Percentiles rank a stretch among this genome's conserved stretches.
Conservation (phyloP, 2,113 vertebrate species). For the Siniperca chuatsi region DNA sequence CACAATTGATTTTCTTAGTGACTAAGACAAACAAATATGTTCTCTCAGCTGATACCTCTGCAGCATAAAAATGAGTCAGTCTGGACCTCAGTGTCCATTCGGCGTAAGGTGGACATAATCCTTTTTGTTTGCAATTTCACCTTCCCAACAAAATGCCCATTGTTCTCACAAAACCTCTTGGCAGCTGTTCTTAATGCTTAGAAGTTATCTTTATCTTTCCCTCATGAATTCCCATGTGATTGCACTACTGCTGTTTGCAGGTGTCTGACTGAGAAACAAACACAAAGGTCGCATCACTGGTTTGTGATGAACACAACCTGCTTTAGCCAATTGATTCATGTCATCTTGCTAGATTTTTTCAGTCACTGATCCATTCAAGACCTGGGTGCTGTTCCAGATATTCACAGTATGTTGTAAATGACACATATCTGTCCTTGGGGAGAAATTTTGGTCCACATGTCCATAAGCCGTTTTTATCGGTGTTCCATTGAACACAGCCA, state of each 20-base stretch:
- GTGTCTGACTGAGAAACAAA: slow-evolving; percentile 45
- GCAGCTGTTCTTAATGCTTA: slow-evolving; percentile 32
- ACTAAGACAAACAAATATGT: slow-evolving; percentile 5
- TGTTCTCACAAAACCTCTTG: slow-evolving; percentile 20
- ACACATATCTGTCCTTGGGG: not conserved
- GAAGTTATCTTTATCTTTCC: slow-evolving; percentile 16
- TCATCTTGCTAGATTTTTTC: slow-evolving; percentile 33
- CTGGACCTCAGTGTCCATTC: slow-evolving; percentile 8
- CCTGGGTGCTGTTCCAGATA: slow-evolving; percentile 7
- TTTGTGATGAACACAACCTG: slow-evolving; percentile 22
- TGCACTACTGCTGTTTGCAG: slow-evolving; percentile 27
- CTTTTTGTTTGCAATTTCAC: not conserved
- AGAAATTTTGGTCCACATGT: not conserved
- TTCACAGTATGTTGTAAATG: not conserved
- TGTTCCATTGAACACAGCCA: not conserved
- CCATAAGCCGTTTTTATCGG: not conserved
- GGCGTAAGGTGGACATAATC: not conserved
- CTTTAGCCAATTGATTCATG: slow-evolving; percentile 39
- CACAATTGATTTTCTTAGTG: slow-evolving; percentile 17
- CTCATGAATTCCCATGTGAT: slow-evolving; percentile 39
- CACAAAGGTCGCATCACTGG: slow-evolving; percentile 29
- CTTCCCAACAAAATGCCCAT: not conserved
- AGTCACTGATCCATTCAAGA: slow-evolving; percentile 33
- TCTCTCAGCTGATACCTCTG: not conserved
- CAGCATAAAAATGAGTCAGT: not conserved